Conservation (phyloP, 2,113 vertebrate species). For the Catagonus wagneri region DNA sequence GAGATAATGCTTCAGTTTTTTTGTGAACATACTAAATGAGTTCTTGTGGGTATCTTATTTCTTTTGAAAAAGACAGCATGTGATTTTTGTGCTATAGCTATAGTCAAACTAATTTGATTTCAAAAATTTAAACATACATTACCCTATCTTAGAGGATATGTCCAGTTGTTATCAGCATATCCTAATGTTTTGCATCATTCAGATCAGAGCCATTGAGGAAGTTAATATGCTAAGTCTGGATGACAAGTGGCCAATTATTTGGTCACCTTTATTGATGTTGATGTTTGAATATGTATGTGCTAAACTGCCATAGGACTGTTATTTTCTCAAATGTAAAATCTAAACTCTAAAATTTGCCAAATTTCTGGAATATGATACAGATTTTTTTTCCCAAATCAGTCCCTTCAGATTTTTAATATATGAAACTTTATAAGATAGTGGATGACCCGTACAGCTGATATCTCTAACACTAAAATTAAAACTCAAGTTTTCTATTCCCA, state of each 20-base stretch:
- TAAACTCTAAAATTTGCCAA: constrained; percentile 37
- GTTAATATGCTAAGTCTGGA: neutral
- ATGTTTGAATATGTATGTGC: neutral
- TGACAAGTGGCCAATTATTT: neutral
- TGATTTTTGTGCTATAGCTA: neutral
- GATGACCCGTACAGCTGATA: constrained; percentile 40
- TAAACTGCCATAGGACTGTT: neutral
- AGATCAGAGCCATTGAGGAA: neutral
- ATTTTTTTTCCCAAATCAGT: neutral
- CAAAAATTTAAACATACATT: neutral
- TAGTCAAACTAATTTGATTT: constrained; percentile 35
- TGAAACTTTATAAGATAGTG: constrained; percentile 11
- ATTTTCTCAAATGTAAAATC: constrained; percentile 25
- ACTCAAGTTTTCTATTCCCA: constrained; percentile 72
- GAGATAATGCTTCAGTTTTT: neutral
- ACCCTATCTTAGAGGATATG: neutral
- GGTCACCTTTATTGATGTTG: neutral
- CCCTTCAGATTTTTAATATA: constrained; percentile 45
- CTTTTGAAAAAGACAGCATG: neutral
- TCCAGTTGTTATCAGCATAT: neutral
- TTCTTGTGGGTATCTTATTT: neutral
- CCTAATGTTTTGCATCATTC: neutral
- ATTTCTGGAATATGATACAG: neutral
- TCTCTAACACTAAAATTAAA: constrained; percentile 70
- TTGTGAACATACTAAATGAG: neutral